These are phyloP conservation scores for Melieria omissa DNA, from an alignment of 2,888 invertebrate genomes.

Conservation along the genomic window DNA sequence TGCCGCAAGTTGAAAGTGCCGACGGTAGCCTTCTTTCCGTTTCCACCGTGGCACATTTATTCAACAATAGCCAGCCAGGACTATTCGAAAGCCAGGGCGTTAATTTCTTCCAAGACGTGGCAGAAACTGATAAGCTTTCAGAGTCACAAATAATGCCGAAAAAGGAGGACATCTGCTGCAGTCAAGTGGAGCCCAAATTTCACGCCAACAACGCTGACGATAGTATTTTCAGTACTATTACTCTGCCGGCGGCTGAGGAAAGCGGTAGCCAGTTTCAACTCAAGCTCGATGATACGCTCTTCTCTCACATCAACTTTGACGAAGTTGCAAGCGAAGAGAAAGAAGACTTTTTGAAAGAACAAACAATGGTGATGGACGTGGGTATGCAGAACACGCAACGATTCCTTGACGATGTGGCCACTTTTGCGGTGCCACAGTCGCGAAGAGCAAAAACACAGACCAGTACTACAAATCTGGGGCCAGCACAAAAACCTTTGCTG, in stretches of 20 bases:
- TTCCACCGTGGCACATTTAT: constrained; percentile 31
- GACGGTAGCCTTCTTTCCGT: constrained; percentile 44
- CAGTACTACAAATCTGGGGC: neutral
- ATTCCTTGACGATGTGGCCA: constrained; percentile 59
- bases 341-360: constrained; percentile 47
- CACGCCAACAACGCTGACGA: constrained; percentile 47
- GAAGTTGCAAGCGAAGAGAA: constrained; percentile 47
- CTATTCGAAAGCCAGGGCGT: constrained; percentile 17
- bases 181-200: constrained; percentile 10
- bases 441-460: no score
- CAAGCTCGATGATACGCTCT: constrained; percentile 47
- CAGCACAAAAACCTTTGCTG: constrained; percentile 30
- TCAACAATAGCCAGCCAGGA: constrained; percentile 4
- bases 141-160: no score
- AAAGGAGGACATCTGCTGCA: no score
- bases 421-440: constrained; percentile 51
- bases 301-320: constrained; percentile 52
- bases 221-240: constrained; percentile 55
- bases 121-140: neutral
- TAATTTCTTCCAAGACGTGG: constrained; percentile 29
- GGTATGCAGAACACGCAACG: constrained; percentile 60
- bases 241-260: constrained; percentile 37
- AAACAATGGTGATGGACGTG: constrained; percentile 40
- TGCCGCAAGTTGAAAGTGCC: constrained; percentile 2
- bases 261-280: constrained; percentile 20